Conservation (phyloP, 2,888 invertebrate species). For the Agonopterix arenella region DNA sequence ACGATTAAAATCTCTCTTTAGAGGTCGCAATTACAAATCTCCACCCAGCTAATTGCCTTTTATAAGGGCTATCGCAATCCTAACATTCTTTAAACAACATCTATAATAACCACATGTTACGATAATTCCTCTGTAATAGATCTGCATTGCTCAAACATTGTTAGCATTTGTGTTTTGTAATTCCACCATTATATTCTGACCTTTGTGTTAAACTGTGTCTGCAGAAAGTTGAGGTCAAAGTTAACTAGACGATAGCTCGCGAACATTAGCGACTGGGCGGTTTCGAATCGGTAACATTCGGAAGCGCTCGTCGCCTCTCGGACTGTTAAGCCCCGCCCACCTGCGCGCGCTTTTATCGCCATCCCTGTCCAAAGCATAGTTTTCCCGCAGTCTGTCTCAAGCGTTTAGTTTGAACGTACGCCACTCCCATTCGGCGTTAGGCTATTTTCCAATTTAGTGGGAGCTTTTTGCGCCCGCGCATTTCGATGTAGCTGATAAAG, state of each 20-base stretch:
- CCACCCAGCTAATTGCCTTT: slow-evolving; percentile 14
- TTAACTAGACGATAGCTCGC: slow-evolving; percentile 29
- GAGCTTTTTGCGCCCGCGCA: slow-evolving; percentile 60
- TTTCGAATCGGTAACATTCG: slow-evolving; percentile 49
- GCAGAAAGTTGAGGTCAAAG: slow-evolving; percentile 35
- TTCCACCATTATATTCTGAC: slow-evolving; percentile 20
- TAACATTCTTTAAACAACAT: slow-evolving; percentile 22
- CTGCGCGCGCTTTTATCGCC: slow-evolving; percentile 29
- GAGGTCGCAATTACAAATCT: slow-evolving; percentile 18
- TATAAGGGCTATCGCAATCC: slow-evolving; percentile 33
- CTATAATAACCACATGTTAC: slow-evolving; percentile 35
- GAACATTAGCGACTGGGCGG: slow-evolving; percentile 59
- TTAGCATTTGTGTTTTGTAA: slow-evolving; percentile 35
- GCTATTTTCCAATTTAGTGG: slow-evolving; percentile 67
- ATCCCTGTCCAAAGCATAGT: slow-evolving; percentile 34
- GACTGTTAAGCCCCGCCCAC: slow-evolving; percentile 50
- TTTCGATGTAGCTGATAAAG: slow-evolving; percentile 52
- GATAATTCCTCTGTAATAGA: slow-evolving; percentile 33
- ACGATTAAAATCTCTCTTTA: slow-evolving; percentile 2
- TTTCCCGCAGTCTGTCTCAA: slow-evolving; percentile 36
- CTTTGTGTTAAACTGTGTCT: slow-evolving; percentile 13
- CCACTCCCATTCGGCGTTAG: slow-evolving; percentile 60
- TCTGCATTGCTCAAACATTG: slow-evolving; percentile 40
- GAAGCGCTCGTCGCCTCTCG: slow-evolving; percentile 51
- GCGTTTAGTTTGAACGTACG: slow-evolving; percentile 21